Base-by-base conservation (phyloP, 2,113 vertebrate genomes). In the Etia nguti region DNA sequence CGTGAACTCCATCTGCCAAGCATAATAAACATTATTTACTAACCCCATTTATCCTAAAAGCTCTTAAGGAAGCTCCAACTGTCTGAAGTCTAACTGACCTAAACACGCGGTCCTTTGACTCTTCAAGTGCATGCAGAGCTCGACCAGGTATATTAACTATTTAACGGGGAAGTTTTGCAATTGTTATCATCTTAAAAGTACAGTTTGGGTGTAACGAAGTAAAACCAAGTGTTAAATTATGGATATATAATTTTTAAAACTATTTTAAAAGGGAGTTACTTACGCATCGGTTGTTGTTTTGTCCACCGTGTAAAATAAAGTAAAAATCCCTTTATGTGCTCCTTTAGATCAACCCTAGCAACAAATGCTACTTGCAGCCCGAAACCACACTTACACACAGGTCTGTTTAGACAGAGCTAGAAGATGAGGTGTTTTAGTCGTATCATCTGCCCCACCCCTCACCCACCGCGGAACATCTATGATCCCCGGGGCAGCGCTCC, bases 341-440 rank as follows among this genome's bases (percentile, higher is more conserved):
- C 6, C 43, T 77, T 77, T 43, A 77, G 24, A 52, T 77, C 26
- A 52, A 12, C 16, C 10, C 26, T 43, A 38, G 62, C 62, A 68
- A 22, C 34, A 68, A 68, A 86, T 55, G 70, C 48, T 31, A 68
- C 62, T 56, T 22, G 80, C 55, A 16, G 50, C 34, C 57, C 43
- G 81, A 57, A 62, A 52, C 11, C 81, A 86, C 55, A 60, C 82
- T 34, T 56, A 65, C 55, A 75, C 77, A 85, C 84, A 91, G 88
- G 87, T 93, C 87, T 82, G 91, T 82, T 90, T 80, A 89, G 77
- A 91, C 88, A 86, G 54, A 29, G 70, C 34, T 68, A 75, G 50
- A 38, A 88, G 93, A 90, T 94, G 88, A 90, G 91, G 91, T 92
- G 94, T 93, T 93, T 92, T 88, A 93, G 91, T 93, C 89, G 48